phyloP scores from a whole-genome alignment of 2,797 vertebrate genomes.

The Trachurus trachurus region DNA sequence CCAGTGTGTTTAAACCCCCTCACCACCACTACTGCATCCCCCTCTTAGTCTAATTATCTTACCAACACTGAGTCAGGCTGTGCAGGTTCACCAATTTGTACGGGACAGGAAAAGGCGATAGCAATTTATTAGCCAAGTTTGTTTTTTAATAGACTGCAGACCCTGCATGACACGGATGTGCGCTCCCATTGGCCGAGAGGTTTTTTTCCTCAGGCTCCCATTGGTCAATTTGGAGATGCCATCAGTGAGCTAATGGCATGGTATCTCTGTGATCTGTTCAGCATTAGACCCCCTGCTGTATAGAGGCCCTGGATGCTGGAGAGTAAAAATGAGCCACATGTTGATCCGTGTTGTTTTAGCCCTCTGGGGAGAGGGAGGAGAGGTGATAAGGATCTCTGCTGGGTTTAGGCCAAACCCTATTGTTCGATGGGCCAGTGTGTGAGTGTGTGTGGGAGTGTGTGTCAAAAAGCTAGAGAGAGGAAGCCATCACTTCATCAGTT shows the following conservation, averaged over 20 bases:
- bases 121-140: slow-evolving; percentile 66
- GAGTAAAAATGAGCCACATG: slow-evolving; percentile 73
- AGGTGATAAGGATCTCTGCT: slow-evolving; percentile 78
- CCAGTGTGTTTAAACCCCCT: slow-evolving; percentile 49
- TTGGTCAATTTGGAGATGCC: slow-evolving; percentile 60
- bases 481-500: slow-evolving; percentile 49
- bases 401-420: slow-evolving; percentile 66
- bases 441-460: slow-evolving; percentile 47
- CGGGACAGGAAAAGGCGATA: slow-evolving; percentile 63
- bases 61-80: slow-evolving; percentile 40
- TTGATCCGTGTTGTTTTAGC: slow-evolving; percentile 81
- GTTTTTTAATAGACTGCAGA: slow-evolving; percentile 74
- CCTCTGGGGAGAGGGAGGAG: slow-evolving; percentile 77
- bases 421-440: slow-evolving; percentile 54
- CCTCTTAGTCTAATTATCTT: slow-evolving; percentile 41
- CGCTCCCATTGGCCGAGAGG: slow-evolving; percentile 45
- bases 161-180: slow-evolving; percentile 47
- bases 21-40: slow-evolving; percentile 7
- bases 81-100: slow-evolving; percentile 64
- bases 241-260: slow-evolving; percentile 60
- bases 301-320: slow-evolving; percentile 51
- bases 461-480: slow-evolving; percentile 1
- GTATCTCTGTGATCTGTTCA: slow-evolving; percentile 71
- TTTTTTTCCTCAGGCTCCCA: slow-evolving; percentile 39
- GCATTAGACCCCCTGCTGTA: slow-evolving; percentile 68